Conservation (phyloP, 2,888 invertebrate genomes). For the Andrena marginata region DNA sequence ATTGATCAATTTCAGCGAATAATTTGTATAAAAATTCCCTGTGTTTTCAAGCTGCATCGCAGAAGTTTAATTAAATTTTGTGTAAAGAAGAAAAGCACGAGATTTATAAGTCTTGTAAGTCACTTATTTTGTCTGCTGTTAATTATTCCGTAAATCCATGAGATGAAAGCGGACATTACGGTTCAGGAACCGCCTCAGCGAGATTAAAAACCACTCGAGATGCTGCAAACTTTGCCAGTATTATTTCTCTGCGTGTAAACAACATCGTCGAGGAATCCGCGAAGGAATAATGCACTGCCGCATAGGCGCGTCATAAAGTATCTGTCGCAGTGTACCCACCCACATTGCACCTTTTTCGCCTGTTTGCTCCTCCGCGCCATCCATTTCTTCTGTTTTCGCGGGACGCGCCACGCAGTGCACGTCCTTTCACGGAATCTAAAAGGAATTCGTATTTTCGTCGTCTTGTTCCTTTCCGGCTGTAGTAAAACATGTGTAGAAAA, state of each 20-base stretch:
- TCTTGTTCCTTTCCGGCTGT: not conserved
- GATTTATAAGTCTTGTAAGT: too few relatives aligned
- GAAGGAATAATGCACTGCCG: slow-evolving; percentile 46
- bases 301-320: slow-evolving; percentile 52
- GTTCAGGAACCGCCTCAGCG: too few relatives aligned
- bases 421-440: not conserved
- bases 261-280: slow-evolving; percentile 31
- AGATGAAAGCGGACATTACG: too few relatives aligned
- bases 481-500: not conserved
- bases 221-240: too few relatives aligned
- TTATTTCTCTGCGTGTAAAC: slow-evolving; percentile 21
- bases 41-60: too few relatives aligned
- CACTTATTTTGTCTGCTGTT: too few relatives aligned
- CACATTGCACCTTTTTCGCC: slow-evolving; percentile 42
- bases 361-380: slow-evolving; percentile 40
- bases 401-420: slow-evolving; percentile 13
- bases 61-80: too few relatives aligned
- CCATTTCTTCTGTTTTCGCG: slow-evolving; percentile 38
- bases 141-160: too few relatives aligned
- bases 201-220: too few relatives aligned
- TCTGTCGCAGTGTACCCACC: slow-evolving; percentile 42
- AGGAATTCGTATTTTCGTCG: slow-evolving; percentile 7
- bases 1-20: too few relatives aligned
- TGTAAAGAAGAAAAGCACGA: too few relatives aligned
- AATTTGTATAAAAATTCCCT: too few relatives aligned